phyloP scores from a whole-genome alignment of 2,113 vertebrate species.

The Scortum barcoo region DNA sequence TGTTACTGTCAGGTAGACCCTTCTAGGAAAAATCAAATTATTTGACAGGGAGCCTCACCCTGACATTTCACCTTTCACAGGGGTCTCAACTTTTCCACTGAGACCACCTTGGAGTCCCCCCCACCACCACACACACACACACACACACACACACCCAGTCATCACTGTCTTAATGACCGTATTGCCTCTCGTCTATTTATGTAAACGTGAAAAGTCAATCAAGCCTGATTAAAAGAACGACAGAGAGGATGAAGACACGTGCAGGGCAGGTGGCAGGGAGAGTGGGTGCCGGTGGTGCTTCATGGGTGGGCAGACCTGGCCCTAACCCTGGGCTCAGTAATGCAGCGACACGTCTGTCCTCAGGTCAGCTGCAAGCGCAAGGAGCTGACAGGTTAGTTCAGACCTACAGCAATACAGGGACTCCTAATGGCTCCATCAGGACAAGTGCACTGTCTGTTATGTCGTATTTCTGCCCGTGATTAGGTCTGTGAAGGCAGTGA shows the following conservation, averaged over 20 bases:
- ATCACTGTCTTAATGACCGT: neutral
- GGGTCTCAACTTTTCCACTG: conserved; percentile 8
- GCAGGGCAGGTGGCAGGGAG: conserved; percentile 15
- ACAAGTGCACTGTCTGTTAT: conserved; percentile 41
- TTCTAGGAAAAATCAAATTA: neutral
- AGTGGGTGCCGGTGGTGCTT: conserved; percentile 33
- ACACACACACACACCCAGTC: too few relatives aligned
- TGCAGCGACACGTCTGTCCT: conserved; percentile 56
- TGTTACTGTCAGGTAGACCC: neutral
- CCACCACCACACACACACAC: too few relatives aligned
- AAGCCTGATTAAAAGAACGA: conserved; percentile 31
- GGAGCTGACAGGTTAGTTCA: conserved; percentile 63
- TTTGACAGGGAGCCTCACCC: conserved; percentile 22
- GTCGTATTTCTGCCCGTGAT: conserved; percentile 25
- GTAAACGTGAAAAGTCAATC: conserved; percentile 43
- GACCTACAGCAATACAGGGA: conserved; percentile 71
- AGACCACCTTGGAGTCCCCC: conserved; percentile 48
- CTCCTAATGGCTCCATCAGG: conserved; percentile 71
- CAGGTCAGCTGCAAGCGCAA: conserved; percentile 55
- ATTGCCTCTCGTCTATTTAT: conserved; percentile 21
- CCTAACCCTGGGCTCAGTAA: conserved; percentile 40
- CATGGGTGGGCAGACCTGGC: conserved; percentile 61
- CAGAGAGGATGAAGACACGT: conserved; percentile 32
- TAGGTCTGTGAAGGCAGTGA: conserved; percentile 21
- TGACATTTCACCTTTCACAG: conserved; percentile 31